phyloP scores from a whole-genome alignment of 2,888 invertebrate species.

The Ophion ventricosus region DNA sequence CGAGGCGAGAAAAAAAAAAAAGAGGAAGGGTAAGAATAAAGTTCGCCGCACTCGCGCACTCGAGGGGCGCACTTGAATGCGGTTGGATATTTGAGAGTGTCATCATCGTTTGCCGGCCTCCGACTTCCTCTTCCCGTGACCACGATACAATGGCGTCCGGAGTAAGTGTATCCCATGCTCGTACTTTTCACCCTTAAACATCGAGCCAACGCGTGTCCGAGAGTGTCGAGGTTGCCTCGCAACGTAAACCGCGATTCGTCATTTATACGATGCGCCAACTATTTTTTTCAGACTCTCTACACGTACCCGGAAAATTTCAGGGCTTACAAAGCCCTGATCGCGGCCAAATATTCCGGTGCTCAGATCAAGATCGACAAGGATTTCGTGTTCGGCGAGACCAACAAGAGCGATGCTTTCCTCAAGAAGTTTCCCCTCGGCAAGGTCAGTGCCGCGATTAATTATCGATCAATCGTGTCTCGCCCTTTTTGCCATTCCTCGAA shows the following conservation, averaged over 20 bases:
- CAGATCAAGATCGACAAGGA: slow-evolving; percentile 92
- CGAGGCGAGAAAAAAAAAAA: not conserved
- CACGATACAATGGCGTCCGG: slow-evolving; percentile 85
- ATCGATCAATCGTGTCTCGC: not conserved
- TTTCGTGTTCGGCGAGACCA: slow-evolving; percentile 97
- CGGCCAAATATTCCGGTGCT: slow-evolving; percentile 97
- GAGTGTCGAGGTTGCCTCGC: slow-evolving; percentile 10
- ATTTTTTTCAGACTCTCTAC: slow-evolving; percentile 93
- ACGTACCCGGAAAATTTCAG: slow-evolving; percentile 99
- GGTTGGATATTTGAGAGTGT: slow-evolving; percentile 63
- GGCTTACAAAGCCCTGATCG: slow-evolving; percentile 98
- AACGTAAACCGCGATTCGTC: slow-evolving; percentile 39
- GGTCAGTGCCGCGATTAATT: slow-evolving; percentile 85
- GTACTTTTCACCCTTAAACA: slow-evolving; percentile 78
- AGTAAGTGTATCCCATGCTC: slow-evolving; percentile 83
- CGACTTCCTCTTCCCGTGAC: slow-evolving; percentile 82
- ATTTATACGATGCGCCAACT: slow-evolving; percentile 56
- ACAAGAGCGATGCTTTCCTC: slow-evolving; percentile 93
- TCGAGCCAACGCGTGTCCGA: slow-evolving; percentile 69
- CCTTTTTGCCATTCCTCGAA: not conserved
- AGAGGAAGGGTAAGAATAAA: slow-evolving; percentile 5
- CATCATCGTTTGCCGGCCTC: slow-evolving; percentile 79
- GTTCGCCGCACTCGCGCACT: slow-evolving; percentile 50
- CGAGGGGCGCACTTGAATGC: slow-evolving; percentile 65
- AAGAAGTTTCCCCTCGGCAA: slow-evolving; percentile 99